A percentile compares a stretch with the other conserved stretches of the same genome.
These are phyloP conservation scores for Resseliella maxima DNA, from an alignment of 2,888 invertebrate species.

Conservation along the genomic window DNA sequence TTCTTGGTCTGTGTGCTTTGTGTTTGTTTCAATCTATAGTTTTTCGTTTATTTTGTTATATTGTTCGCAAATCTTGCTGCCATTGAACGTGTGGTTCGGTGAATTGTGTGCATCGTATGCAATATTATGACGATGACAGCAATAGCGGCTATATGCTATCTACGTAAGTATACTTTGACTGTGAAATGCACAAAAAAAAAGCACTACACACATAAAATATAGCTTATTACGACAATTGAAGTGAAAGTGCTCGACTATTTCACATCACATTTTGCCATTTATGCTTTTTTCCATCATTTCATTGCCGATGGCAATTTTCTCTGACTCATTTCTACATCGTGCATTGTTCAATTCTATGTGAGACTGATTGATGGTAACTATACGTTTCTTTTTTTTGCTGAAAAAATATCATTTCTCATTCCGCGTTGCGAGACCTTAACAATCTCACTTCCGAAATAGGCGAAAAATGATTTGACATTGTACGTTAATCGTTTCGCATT, in stretches of 20 bases:
- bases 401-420: conserved; percentile 28
- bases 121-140: conserved; percentile 28
- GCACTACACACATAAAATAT: not conserved
- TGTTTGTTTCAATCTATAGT: not conserved
- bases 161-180: not conserved
- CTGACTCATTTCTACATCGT: not conserved
- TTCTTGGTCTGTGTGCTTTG: not conserved
- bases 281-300: not conserved
- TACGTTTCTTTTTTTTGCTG: not conserved
- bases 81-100: not conserved
- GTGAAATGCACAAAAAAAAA: not conserved
- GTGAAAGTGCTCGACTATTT: conserved; percentile 48
- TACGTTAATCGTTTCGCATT: not conserved
- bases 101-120: conserved; percentile 8
- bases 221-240: not conserved
- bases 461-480: not conserved
- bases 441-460: not conserved
- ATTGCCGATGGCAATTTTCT: not conserved
- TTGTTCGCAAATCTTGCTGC: not conserved
- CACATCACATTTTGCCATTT: conserved; percentile 41
- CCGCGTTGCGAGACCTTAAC: not conserved
- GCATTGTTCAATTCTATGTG: not conserved
- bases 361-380: not conserved
- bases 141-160: not conserved
- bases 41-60: not conserved